phyloP scores from a whole-genome alignment of 2,888 invertebrate species.

The Euclidia mi region DNA sequence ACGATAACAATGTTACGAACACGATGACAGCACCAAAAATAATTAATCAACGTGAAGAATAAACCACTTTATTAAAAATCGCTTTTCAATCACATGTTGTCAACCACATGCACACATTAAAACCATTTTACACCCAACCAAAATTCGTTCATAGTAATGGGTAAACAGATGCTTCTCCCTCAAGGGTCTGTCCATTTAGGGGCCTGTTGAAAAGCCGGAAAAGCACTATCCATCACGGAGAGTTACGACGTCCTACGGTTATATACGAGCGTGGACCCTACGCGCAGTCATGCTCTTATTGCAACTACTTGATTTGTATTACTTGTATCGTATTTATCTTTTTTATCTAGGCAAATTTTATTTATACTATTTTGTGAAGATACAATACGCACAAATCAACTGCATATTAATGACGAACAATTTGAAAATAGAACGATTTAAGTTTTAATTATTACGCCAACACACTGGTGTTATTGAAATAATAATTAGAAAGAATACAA shows the following conservation, averaged over 20 bases:
- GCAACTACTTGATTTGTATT: slow-evolving; percentile 33
- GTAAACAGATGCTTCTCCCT: slow-evolving; percentile 55
- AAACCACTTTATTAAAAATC: background rate
- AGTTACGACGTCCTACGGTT: slow-evolving; percentile 73
- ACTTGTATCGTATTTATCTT: background rate
- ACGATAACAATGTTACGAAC: too few relatives aligned
- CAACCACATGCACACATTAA: slow-evolving; percentile 24
- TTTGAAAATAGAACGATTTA: too few relatives aligned
- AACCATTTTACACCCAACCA: slow-evolving; percentile 46
- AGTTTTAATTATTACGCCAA: too few relatives aligned
- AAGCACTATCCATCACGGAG: slow-evolving; percentile 82
- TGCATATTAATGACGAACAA: too few relatives aligned
- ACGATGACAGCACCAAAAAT: too few relatives aligned
- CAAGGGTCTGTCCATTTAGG: slow-evolving; percentile 70
- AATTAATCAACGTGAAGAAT: too few relatives aligned
- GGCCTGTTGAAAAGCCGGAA: slow-evolving; percentile 84
- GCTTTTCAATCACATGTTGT: background rate
- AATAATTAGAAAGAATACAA: too few relatives aligned
- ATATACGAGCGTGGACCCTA: slow-evolving; percentile 67
- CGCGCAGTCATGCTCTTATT: slow-evolving; percentile 53
- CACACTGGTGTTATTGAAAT: too few relatives aligned
- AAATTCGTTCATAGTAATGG: slow-evolving; percentile 51
- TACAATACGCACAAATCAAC: too few relatives aligned
- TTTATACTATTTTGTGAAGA: too few relatives aligned
- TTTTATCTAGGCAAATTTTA: background rate